Conservation (phyloP, 37 sponge, comb jelly and placozoan species). For the Halichondria panicea region DNA sequence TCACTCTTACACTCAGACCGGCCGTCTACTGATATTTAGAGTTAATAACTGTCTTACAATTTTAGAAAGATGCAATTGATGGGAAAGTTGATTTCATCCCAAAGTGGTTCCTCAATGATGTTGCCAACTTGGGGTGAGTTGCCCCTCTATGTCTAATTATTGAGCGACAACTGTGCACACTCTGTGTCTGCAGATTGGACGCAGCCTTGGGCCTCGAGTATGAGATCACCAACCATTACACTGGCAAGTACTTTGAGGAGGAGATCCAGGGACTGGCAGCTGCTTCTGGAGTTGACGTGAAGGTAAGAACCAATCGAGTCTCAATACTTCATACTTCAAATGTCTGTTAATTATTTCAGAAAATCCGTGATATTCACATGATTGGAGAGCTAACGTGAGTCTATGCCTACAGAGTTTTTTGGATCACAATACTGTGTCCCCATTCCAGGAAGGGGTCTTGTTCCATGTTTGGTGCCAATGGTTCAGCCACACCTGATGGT, state of each 20-base stretch:
- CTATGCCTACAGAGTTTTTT: not conserved
- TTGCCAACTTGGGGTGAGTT: conserved; percentile 76
- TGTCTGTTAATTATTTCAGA: conserved; percentile 16
- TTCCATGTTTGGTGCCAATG: conserved; percentile 92
- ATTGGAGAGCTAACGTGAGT: conserved; percentile 90
- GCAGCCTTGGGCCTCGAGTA: conserved; percentile 79
- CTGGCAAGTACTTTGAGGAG: conserved; percentile 69
- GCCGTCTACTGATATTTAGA: not conserved
- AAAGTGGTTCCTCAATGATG: conserved; percentile 80
- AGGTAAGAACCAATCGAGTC: conserved; percentile 5
- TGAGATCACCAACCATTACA: conserved; percentile 36
- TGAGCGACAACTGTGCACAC: conserved; percentile 42
- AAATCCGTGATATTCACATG: conserved; percentile 78
- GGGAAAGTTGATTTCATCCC: conserved; percentile 59
- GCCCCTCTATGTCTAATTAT: not conserved
- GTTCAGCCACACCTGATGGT: conserved; percentile 54
- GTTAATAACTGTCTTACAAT: not conserved
- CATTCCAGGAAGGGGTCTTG: conserved; percentile 70
- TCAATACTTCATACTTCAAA: too few relatives aligned
- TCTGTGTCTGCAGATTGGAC: conserved; percentile 44
- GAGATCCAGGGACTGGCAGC: conserved; percentile 82
- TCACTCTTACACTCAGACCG: not conserved
- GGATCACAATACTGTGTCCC: not conserved
- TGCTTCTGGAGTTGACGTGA: conserved; percentile 56
- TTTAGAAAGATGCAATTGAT: conserved; percentile 81